A percentile compares a stretch with the other conserved stretches of the same genome.
Conservation (phyloP, 1,140 invertebrate genomes). For the Lepidurus arcticus region DNA sequence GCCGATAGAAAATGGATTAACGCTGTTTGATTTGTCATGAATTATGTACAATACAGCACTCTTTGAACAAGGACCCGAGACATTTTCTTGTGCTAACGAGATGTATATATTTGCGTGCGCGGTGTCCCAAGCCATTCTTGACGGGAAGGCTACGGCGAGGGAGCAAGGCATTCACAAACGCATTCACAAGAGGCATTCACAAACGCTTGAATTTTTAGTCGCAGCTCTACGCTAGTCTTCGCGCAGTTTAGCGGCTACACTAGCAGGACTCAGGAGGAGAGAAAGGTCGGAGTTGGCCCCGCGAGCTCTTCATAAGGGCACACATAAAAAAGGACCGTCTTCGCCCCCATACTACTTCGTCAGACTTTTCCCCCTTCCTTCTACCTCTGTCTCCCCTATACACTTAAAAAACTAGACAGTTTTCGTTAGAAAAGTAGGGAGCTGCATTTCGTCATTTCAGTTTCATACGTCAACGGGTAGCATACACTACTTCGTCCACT, state of each 20-base stretch:
- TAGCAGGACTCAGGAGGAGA: not conserved
- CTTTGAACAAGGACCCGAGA: slow-evolving; percentile 4
- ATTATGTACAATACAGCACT: not conserved
- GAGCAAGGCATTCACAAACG: not conserved
- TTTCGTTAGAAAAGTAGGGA: not conserved
- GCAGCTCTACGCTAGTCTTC: not conserved
- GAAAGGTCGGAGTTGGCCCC: not conserved
- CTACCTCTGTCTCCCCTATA: not conserved
- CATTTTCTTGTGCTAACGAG: not conserved
- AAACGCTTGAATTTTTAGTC: slow-evolving; percentile 6
- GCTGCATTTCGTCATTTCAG: not conserved
- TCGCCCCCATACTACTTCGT: not conserved
- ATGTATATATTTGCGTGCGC: not conserved
- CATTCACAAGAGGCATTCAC: not conserved
- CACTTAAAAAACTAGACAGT: not conserved
- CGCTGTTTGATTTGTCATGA: not conserved
- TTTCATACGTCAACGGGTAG: not conserved
- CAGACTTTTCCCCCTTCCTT: not conserved
- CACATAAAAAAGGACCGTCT: not conserved
- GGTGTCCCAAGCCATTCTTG: not conserved
- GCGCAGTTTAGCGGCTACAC: not conserved
- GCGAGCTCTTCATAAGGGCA: not conserved
- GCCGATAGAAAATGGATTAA: not conserved
- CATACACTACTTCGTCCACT: not conserved
- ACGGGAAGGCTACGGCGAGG: not conserved